Conservation (phyloP, 2,888 invertebrate genomes). For the Itoplectis maculator region DNA sequence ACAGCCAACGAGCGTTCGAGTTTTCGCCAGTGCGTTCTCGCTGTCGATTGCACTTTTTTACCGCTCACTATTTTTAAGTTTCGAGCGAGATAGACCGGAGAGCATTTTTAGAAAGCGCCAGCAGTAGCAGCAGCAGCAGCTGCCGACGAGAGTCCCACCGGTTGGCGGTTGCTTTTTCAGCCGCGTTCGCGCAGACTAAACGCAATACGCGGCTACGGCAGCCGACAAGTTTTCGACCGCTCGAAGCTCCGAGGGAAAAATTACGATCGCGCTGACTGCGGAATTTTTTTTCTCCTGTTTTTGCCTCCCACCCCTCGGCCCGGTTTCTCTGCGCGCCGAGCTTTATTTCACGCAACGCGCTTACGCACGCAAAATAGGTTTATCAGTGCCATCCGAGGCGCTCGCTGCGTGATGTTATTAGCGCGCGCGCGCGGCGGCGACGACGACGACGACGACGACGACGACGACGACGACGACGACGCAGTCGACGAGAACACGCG, state of each 20-base stretch:
- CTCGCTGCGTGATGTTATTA: constrained; percentile 46
- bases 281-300: background rate
- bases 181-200: background rate
- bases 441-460: constrained; percentile 36
- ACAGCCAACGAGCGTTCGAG: constrained; percentile 36
- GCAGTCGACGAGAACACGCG: constrained; percentile 37
- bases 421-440: constrained; percentile 32
- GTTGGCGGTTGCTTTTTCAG: constrained; percentile 37
- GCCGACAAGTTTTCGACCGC: background rate
- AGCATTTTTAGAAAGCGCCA: constrained; percentile 82
- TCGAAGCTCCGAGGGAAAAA: constrained; percentile 17
- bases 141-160: constrained; percentile 74
- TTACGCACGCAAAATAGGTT: constrained; percentile 9
- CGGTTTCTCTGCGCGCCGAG: background rate
- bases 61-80: constrained; percentile 81
- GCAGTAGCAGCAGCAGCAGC: too few relatives aligned
- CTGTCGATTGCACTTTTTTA: constrained; percentile 72
- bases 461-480: constrained; percentile 33
- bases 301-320: background rate
- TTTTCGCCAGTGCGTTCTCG: constrained; percentile 67
- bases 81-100: constrained; percentile 73
- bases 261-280: constrained; percentile 10
- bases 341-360: constrained; percentile 27
- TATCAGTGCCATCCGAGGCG: constrained; percentile 16
- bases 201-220: too few relatives aligned